Evolutionary conservation across 2,888 invertebrate species (phyloP).

Genomic region (Andrena haemorrhoa): DNA sequence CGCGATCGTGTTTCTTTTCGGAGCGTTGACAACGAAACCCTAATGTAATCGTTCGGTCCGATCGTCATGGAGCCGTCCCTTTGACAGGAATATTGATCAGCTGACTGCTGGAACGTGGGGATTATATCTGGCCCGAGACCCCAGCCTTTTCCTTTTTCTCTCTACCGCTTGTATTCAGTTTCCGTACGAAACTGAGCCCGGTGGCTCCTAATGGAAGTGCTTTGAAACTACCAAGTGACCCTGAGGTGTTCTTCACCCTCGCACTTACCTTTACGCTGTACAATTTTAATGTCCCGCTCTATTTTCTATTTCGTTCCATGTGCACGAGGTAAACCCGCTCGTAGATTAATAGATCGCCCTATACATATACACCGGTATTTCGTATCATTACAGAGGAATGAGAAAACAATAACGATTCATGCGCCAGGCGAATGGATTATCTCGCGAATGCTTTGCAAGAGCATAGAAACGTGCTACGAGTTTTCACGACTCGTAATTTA

Average conservation of each 20-base stretch:
- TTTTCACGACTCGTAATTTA: constrained; percentile 23
- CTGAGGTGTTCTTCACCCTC: background rate
- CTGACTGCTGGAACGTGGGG: constrained; percentile 33
- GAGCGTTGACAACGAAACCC: constrained; percentile 49
- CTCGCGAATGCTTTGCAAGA: background rate
- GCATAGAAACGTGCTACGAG: constrained; percentile 1
- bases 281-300: background rate
- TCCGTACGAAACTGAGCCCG: background rate
- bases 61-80: constrained; percentile 42
- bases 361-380: background rate
- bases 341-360: background rate
- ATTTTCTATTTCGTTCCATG: too few relatives aligned
- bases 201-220: background rate
- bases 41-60: constrained; percentile 54
- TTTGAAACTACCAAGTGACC: background rate
- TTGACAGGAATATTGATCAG: constrained; percentile 55
- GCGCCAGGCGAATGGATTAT: background rate
- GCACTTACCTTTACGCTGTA: background rate
- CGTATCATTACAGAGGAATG: background rate
- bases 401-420: constrained; percentile 1
- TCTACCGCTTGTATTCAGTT: background rate
- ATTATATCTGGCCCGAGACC: constrained; percentile 24
- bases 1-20: constrained; percentile 44
- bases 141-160: background rate
- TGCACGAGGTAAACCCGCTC: too few relatives aligned